Percentiles rank a stretch among this genome's conserved stretches.
phyloP scores from a whole-genome alignment of 1,140 invertebrate species.

The Eciton burchellii region DNA sequence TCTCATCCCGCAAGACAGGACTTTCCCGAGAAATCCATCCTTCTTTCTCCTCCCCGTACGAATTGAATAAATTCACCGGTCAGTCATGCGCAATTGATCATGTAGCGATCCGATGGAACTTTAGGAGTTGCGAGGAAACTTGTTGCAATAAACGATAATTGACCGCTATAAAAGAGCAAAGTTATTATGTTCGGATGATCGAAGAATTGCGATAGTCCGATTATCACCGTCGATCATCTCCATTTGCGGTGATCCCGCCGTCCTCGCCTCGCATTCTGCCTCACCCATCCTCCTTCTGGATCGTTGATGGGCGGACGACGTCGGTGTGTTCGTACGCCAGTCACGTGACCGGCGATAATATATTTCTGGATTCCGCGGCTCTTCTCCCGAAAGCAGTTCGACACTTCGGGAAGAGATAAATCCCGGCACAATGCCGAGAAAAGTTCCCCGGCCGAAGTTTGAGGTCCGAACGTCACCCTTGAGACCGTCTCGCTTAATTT shows the following conservation, averaged over 20 bases:
- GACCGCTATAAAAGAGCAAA: background rate
- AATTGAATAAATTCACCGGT: constrained; percentile 30
- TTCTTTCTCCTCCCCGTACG: background rate
- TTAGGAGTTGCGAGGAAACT: background rate
- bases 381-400: constrained; percentile 59
- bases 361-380: constrained; percentile 58
- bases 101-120: background rate
- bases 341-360: constrained; percentile 64
- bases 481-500: constrained; percentile 71
- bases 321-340: constrained; percentile 60
- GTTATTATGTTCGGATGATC: background rate
- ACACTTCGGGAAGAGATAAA: constrained; percentile 71
- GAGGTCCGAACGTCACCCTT: constrained; percentile 67
- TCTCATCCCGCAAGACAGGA: constrained; percentile 30
- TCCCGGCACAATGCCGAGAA: constrained; percentile 61
- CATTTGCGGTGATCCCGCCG: background rate
- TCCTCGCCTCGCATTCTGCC: background rate
- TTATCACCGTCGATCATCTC: constrained; percentile 16
- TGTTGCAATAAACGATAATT: constrained; percentile 19
- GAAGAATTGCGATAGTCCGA: background rate
- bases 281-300: background rate
- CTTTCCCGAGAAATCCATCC: constrained; percentile 15
- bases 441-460: constrained; percentile 66
- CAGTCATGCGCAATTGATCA: background rate
- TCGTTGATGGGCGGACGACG: background rate